Evolutionary conservation across 1,140 invertebrate species (phyloP), one percentile per base, ranked within the genome.

Genomic region (Spodoptera litura): DNA sequence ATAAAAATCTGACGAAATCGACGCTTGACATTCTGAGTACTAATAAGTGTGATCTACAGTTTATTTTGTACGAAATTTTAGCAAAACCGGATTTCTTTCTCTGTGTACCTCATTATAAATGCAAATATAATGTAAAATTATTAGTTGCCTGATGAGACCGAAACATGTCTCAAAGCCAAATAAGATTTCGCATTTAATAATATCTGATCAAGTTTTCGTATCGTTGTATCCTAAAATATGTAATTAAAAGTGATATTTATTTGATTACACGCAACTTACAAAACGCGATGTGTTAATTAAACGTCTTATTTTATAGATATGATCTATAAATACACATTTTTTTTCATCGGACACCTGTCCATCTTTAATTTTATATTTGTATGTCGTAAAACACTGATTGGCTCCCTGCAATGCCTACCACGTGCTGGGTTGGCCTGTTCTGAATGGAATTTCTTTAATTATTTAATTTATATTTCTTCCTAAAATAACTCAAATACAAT

Each of bases 11-110:
- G 38, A 56, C 55, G 55, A 73, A 73, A 73, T 49, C 15, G 56
- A 51, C 53, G 56, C 13, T 75, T 53, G 59, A 62, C 58, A 61
- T 74, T 62, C 58, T 31, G 11, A 15, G 71, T 73, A 75, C 49
- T 62, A 44, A 44, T 58, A 56, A 68, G 35, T 25, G 51, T 64
- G 62, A 56, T 77, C 20, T 68, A 68, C 52, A 66, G 61, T 55
- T 44, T 49, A 56, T 68, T 44, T 44, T 58, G 74, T 66, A 52
- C 27, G 31, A 64, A 53, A 75, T 52, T 75, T 75, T 55, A 44
- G 44, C 74, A 56, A 70, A 66, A 76, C 61, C 52, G 59, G 27
- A 68, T 77, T 66, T 77, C 52, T 68, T 77, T 77, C 62, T 38
- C 62, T 66, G 52, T 68, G 15, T 52, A 49, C 35, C 61, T 56